phyloP scores from a whole-genome alignment of 1,140 invertebrate genomes.

The Zophobas morio region DNA sequence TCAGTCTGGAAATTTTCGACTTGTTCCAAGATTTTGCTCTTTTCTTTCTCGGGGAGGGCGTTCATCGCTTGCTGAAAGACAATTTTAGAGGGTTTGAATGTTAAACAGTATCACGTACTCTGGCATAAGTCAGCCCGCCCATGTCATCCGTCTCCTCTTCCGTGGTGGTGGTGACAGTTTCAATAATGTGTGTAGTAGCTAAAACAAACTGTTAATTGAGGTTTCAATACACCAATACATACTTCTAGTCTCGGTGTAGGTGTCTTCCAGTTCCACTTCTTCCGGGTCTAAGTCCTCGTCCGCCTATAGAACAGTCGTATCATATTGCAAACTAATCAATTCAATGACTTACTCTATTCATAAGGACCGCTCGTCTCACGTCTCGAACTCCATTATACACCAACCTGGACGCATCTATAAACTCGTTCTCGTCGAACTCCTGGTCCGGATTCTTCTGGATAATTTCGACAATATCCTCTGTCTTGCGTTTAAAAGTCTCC shows the following conservation, averaged over 20 bases:
- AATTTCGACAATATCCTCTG: conserved; percentile 91
- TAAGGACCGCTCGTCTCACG: conserved; percentile 94
- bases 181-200: not conserved
- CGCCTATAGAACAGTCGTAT: conserved; percentile 70
- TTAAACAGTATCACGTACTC: not conserved
- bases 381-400: conserved; percentile 98
- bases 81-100: no score
- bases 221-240: not conserved
- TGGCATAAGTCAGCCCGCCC: conserved; percentile 44
- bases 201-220: conserved; percentile 10
- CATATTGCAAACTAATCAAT: not conserved
- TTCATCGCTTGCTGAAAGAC: conserved; percentile 87
- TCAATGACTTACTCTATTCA: conserved; percentile 85
- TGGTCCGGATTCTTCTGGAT: conserved; percentile 84
- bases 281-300: conserved; percentile 83
- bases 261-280: conserved; percentile 85
- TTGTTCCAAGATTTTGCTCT: conserved; percentile 96
- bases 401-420: conserved; percentile 96
- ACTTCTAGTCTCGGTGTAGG: conserved; percentile 72
- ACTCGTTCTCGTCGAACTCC: conserved; percentile 97
- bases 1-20: conserved; percentile 81
- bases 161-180: not conserved
- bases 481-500: conserved; percentile 96
- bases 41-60: conserved; percentile 97
- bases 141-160: conserved; percentile 7